A percentile compares a stretch with the other conserved stretches of the same genome.
phyloP scores from a whole-genome alignment of 2,888 invertebrate genomes.

The Ypsolopha sequella region DNA sequence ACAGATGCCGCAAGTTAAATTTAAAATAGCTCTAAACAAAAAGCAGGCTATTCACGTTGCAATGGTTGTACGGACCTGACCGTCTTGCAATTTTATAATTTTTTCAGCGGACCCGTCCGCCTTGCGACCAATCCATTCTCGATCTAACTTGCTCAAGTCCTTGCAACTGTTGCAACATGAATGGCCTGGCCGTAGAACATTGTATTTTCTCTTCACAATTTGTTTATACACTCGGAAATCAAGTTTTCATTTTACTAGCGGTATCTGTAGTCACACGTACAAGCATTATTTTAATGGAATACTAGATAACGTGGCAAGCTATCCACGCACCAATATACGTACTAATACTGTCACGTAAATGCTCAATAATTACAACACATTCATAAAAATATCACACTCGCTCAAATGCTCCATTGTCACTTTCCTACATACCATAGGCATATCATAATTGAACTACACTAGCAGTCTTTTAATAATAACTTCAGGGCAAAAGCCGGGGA shows the following conservation, averaged over 20 bases:
- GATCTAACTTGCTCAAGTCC: no score
- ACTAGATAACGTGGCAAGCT: constrained; percentile 14
- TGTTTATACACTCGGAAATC: no score
- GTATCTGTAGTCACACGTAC: not conserved
- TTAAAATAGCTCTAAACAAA: no score
- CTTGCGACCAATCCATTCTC: no score
- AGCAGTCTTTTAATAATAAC: constrained; percentile 49
- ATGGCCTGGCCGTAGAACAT: no score
- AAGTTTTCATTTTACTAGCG: not conserved
- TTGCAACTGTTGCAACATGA: no score
- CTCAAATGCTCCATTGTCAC: not conserved
- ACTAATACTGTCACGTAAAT: constrained; percentile 67
- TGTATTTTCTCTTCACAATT: no score
- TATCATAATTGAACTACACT: constrained; percentile 39
- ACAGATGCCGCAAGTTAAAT: not conserved
- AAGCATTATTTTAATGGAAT: not conserved
- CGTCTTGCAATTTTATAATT: no score
- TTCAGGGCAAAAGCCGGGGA: constrained; percentile 82
- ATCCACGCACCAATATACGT: constrained; percentile 42
- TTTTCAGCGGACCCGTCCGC: no score
- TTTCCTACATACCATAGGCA: constrained; percentile 34
- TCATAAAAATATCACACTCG: constrained; percentile 42
- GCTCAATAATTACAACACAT: constrained; percentile 24
- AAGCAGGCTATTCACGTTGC: no score
- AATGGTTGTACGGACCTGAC: no score